Percentiles rank a stretch among this genome's conserved stretches.
These are phyloP conservation scores for zebrafish (Danio rerio) DNA, from an alignment of 2,113 vertebrate species.

Conservation along the genomic window DNA sequence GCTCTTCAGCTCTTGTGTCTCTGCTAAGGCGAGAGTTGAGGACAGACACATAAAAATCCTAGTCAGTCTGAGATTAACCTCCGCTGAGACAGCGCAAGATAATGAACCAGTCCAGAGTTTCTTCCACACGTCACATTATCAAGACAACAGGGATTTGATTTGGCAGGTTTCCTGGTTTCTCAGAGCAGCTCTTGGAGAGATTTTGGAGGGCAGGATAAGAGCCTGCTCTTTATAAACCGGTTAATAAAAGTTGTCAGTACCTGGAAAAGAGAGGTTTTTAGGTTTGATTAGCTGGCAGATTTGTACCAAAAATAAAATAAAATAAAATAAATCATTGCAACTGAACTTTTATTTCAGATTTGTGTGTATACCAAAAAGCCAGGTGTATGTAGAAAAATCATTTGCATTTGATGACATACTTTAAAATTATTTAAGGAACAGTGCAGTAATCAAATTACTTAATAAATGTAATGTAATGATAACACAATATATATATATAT, in stretches of 20 bases:
- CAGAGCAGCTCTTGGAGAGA: slow-evolving; percentile 14
- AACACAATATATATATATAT: no score
- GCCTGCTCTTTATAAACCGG: neutral
- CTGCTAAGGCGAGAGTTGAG: slow-evolving; percentile 50
- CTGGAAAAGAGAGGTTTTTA: slow-evolving; percentile 44
- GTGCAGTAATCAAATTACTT: no score
- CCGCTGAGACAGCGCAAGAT: slow-evolving; percentile 30
- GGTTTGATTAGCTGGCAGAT: neutral
- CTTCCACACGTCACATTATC: slow-evolving; percentile 21
- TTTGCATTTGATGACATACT: no score
- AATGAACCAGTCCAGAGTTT: slow-evolving; percentile 40
- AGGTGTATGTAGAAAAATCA: no score
- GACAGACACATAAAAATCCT: slow-evolving; percentile 37
- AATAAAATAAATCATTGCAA: no score
- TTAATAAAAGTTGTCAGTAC: slow-evolving; percentile 28
- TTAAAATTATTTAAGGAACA: no score
- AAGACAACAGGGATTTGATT: slow-evolving; percentile 36
- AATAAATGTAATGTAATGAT: no score
- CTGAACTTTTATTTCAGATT: no score
- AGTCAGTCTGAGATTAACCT: slow-evolving; percentile 14
- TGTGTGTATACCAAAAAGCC: no score
- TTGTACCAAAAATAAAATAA: neutral
- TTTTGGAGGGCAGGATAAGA: neutral
- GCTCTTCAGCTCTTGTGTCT: slow-evolving; percentile 43
- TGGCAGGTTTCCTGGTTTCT: slow-evolving; percentile 46